Percentiles rank a stretch among this genome's conserved stretches.
These are phyloP conservation scores for Pelochelys cantorii DNA, from an alignment of 2,797 vertebrate species.

Conservation along the genomic window DNA sequence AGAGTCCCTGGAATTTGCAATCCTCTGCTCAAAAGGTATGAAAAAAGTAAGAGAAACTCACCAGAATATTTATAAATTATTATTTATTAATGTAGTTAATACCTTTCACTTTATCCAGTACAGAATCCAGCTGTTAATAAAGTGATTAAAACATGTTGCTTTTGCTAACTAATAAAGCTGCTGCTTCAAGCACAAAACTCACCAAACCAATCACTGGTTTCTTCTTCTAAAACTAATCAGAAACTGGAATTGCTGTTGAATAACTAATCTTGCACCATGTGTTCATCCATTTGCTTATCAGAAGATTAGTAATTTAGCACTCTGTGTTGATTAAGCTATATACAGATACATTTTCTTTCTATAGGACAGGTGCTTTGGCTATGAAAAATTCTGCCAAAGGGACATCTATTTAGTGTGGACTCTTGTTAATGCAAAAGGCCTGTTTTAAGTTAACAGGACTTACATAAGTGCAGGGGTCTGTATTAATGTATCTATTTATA, in stretches of 20 bases:
- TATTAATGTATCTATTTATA: background rate
- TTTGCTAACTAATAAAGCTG: background rate
- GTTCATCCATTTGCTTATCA: background rate
- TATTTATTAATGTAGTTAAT: background rate
- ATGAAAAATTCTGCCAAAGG: background rate
- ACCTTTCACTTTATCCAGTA: background rate
- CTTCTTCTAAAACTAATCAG: background rate
- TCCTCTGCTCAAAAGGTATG: background rate
- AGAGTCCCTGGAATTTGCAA: background rate
- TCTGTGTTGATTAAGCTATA: background rate
- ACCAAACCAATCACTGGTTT: background rate
- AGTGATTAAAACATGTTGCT: background rate
- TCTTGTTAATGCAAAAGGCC: background rate
- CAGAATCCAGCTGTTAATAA: background rate
- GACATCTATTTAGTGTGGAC: background rate
- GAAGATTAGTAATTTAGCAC: background rate
- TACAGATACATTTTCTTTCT: background rate
- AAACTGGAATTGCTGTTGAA: rapidly evolving
- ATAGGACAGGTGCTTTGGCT: background rate
- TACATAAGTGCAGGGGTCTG: background rate
- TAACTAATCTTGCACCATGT: background rate
- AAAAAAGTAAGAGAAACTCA: background rate
- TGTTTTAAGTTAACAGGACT: background rate
- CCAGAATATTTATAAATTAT: background rate
- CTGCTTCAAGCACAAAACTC: background rate